Conservation (phyloP, 2,888 invertebrate genomes). For the Hipparchia sbordonii region DNA sequence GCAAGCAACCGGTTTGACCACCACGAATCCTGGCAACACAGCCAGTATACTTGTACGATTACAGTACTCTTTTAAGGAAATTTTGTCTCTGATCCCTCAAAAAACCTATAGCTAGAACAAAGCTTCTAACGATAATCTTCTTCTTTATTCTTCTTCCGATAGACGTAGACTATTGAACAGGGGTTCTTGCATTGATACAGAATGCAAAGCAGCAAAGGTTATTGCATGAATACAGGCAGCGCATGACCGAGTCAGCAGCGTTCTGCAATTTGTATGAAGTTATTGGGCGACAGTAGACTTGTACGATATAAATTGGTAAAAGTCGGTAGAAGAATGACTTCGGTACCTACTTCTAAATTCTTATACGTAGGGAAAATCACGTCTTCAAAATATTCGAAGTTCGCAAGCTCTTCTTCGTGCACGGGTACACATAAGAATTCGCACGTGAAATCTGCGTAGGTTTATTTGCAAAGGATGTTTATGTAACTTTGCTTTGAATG, state of each 20-base stretch:
- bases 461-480: conserved; percentile 32
- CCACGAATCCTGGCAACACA: conserved; percentile 67
- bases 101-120: not conserved
- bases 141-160: too few relatives aligned
- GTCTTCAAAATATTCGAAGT: not conserved
- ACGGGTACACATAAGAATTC: not conserved
- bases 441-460: conserved; percentile 32
- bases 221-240: too few relatives aligned
- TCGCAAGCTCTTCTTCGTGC: not conserved
- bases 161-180: too few relatives aligned
- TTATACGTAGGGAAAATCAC: not conserved
- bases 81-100: not conserved
- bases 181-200: too few relatives aligned
- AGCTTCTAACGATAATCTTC: too few relatives aligned
- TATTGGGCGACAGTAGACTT: too few relatives aligned
- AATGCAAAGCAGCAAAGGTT: too few relatives aligned
- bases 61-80: not conserved
- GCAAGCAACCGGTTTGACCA: conserved; percentile 77
- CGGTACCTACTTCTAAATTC: too few relatives aligned
- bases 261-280: too few relatives aligned
- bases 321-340: too few relatives aligned
- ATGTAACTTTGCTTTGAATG: conserved; percentile 32
- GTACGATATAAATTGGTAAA: too few relatives aligned
- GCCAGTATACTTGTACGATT: conserved; percentile 7
- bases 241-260: too few relatives aligned